These are phyloP conservation scores for Danio jaintianensis DNA, from an alignment of 2,797 vertebrate species.

Conservation along the genomic window DNA sequence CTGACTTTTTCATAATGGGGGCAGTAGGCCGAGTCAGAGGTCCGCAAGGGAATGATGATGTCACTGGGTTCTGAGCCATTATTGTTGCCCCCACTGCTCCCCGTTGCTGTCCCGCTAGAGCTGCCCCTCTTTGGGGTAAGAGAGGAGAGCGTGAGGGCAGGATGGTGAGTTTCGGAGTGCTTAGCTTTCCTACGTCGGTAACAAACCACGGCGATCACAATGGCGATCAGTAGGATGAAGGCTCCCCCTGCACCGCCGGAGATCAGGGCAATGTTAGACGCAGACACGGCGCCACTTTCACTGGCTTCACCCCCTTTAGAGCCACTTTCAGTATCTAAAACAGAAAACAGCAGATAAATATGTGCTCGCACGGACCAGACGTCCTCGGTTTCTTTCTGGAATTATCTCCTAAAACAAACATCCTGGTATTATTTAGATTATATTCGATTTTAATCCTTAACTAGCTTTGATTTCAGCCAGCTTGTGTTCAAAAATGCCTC, in stretches of 20 bases:
- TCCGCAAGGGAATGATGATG: constrained; percentile 73
- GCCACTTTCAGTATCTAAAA: constrained; percentile 34
- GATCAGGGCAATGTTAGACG: constrained; percentile 78
- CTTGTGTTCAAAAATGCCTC: not conserved
- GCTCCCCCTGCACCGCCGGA: constrained; percentile 78
- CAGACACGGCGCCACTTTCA: constrained; percentile 64
- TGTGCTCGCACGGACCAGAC: not conserved
- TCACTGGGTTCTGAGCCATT: constrained; percentile 71
- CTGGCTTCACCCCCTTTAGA: constrained; percentile 32
- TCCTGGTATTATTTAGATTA: constrained; percentile 1
- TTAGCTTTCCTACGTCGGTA: constrained; percentile 79
- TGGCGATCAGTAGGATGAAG: constrained; percentile 77
- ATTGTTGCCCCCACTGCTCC: constrained; percentile 56
- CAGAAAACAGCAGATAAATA: constrained; percentile 11
- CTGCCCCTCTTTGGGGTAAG: constrained; percentile 70
- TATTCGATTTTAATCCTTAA: constrained; percentile 8
- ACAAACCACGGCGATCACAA: constrained; percentile 76
- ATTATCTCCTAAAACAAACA: constrained; percentile 9
- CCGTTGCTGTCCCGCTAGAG: constrained; percentile 27
- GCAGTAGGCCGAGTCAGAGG: constrained; percentile 80
- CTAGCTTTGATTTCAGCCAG: constrained; percentile 26
- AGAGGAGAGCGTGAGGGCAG: constrained; percentile 72
- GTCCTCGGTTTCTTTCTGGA: not conserved
- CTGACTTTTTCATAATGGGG: constrained; percentile 84
- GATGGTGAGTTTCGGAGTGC: constrained; percentile 80